Conservation (phyloP, 2,888 invertebrate genomes). For the Trissolcus brochymenae region DNA sequence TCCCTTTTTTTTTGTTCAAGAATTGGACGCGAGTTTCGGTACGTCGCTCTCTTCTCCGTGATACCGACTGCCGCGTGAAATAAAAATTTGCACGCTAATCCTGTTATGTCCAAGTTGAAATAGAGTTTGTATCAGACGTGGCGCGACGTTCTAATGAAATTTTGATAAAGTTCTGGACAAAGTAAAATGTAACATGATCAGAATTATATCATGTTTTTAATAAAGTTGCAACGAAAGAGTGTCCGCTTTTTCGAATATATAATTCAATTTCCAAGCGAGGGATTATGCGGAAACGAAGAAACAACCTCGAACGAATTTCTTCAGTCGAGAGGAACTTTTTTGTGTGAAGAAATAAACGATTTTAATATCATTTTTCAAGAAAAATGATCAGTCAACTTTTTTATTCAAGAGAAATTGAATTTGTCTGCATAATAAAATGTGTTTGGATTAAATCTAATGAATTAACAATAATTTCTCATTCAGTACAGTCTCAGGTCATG, state of each 20-base stretch:
- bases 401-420: no score
- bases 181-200: slow-evolving; percentile 49
- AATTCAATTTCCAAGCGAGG: slow-evolving; percentile 17
- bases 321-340: no score
- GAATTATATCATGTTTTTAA: slow-evolving; percentile 32
- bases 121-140: slow-evolving; percentile 54
- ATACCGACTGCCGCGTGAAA: slow-evolving; percentile 41
- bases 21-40: slow-evolving; percentile 56
- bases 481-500: no score
- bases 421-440: no score
- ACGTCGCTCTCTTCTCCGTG: slow-evolving; percentile 19
- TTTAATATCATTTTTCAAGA: no score
- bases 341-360: no score
- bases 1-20: slow-evolving; percentile 3
- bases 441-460: no score
- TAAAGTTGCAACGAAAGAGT: slow-evolving; percentile 10
- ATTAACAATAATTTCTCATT: no score
- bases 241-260: slow-evolving; percentile 13
- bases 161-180: slow-evolving; percentile 48
- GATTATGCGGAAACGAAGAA: slow-evolving; percentile 9
- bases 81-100: slow-evolving; percentile 54
- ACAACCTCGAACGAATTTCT: neutral
- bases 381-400: no score
- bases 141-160: slow-evolving; percentile 48
- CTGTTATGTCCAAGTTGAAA: slow-evolving; percentile 54